Percentiles rank a stretch among this genome's conserved stretches.
Conservation (phyloP, 1,140 invertebrate species). For the Pseudomyrmex dendroicus region DNA sequence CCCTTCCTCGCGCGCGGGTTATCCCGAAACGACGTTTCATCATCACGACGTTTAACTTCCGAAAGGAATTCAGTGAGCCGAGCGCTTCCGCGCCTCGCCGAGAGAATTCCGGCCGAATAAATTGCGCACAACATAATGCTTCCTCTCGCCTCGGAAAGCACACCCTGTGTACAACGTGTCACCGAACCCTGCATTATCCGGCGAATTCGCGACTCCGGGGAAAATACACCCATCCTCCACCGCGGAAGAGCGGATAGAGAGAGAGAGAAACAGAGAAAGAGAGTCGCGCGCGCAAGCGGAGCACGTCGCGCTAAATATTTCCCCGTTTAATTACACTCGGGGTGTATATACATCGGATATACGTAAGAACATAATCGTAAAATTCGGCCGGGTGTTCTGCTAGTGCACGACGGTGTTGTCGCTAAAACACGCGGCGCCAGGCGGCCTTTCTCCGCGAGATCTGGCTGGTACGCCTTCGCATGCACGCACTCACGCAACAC, state of each 20-base stretch:
- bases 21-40: conserved; percentile 17
- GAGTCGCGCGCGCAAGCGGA: conserved; percentile 1
- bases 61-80: too few species aligned
- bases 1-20: conserved; percentile 12
- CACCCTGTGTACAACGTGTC: conserved; percentile 18
- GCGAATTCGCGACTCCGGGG: conserved; percentile 44
- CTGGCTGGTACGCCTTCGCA: conserved; percentile 51
- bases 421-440: conserved; percentile 49
- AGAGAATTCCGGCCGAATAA: conserved; percentile 34
- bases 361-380: conserved; percentile 59
- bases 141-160: conserved; percentile 26
- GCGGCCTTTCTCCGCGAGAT: conserved; percentile 50
- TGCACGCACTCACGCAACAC: conserved; percentile 30
- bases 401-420: conserved; percentile 16
- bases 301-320: conserved; percentile 57
- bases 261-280: neutral
- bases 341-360: conserved; percentile 23
- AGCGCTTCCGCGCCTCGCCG: conserved; percentile 22
- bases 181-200: conserved; percentile 38
- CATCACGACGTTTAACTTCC: conserved; percentile 15
- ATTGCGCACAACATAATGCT: conserved; percentile 9
- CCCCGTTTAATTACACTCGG: conserved; percentile 50
- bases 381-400: conserved; percentile 40
- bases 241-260: neutral
- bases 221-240: conserved; percentile 3